Conservation (phyloP, 2,113 vertebrate species). For the Beaufortia kweichowensis region DNA sequence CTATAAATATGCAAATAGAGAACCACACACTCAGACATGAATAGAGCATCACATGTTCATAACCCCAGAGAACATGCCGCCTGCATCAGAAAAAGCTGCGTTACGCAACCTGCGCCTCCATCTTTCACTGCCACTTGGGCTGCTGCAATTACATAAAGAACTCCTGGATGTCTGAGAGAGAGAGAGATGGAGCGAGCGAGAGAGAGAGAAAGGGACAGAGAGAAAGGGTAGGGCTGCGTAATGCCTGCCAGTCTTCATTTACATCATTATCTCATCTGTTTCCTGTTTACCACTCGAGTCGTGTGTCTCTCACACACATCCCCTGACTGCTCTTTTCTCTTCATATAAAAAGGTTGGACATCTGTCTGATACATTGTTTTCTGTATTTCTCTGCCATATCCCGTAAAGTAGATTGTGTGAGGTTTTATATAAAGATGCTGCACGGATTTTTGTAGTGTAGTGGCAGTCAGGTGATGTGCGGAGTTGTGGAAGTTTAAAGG, state of each 20-base stretch:
- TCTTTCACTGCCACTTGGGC: slow-evolving; percentile 24
- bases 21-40: not conserved
- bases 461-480: not conserved
- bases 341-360: not conserved
- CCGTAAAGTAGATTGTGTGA: not conserved
- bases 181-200: too few relatives aligned
- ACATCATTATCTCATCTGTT: slow-evolving; percentile 30
- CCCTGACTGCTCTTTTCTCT: slow-evolving; percentile 4
- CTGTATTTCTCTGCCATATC: not conserved
- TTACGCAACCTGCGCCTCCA: slow-evolving; percentile 44
- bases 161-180: slow-evolving; percentile 32
- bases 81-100: slow-evolving; percentile 35
- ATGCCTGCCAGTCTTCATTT: slow-evolving; percentile 21
- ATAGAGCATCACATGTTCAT: slow-evolving; percentile 25
- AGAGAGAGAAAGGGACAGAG: slow-evolving; percentile 13
- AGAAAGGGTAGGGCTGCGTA: not conserved
- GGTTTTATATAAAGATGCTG: not conserved
- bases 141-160: slow-evolving; percentile 47
- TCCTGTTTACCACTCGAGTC: slow-evolving; percentile 47
- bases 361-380: not conserved
- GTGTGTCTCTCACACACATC: slow-evolving; percentile 6
- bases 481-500: not conserved
- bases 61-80: slow-evolving; percentile 13
- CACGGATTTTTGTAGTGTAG: not conserved
- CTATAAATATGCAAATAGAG: slow-evolving; percentile 7